A percentile compares a stretch with the other conserved stretches of the same genome.
Conservation (phyloP, 1,140 invertebrate species). For the Cydia pomonella region DNA sequence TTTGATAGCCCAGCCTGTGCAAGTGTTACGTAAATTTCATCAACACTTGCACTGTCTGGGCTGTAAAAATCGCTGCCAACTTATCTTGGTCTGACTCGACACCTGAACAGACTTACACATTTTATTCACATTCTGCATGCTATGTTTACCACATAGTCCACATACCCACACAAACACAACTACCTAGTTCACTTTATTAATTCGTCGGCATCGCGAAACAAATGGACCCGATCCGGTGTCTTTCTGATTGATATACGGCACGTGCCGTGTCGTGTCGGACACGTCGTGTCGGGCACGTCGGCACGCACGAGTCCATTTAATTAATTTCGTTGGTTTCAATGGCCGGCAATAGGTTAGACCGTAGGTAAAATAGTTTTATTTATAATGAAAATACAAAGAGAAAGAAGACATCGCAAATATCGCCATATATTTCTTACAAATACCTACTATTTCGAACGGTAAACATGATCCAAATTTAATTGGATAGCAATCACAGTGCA, state of each 20-base stretch:
- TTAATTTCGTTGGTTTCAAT: constrained; percentile 52
- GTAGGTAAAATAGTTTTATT: not conserved
- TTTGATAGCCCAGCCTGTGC: no score
- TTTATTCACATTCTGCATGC: no score
- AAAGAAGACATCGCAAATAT: no score
- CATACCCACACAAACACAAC: not conserved
- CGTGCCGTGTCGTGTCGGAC: constrained; percentile 40
- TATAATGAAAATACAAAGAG: not conserved
- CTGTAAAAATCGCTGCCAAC: no score
- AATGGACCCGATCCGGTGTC: constrained; percentile 36
- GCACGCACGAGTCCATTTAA: constrained; percentile 57
- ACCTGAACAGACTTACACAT: no score
- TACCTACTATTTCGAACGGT: no score
- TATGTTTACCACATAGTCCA: not conserved
- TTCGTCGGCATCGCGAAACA: constrained; percentile 30
- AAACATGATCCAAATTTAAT: no score
- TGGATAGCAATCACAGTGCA: no score
- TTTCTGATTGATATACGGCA: constrained; percentile 65
- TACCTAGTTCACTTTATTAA: constrained; percentile 15
- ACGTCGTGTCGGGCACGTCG: constrained; percentile 34
- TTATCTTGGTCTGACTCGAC: no score
- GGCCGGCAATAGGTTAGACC: not conserved
- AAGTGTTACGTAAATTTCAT: no score
- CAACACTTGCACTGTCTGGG: no score
- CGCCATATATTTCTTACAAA: no score